phyloP scores from a whole-genome alignment of 2,797 vertebrate genomes.

The Heterohyrax brucei region DNA sequence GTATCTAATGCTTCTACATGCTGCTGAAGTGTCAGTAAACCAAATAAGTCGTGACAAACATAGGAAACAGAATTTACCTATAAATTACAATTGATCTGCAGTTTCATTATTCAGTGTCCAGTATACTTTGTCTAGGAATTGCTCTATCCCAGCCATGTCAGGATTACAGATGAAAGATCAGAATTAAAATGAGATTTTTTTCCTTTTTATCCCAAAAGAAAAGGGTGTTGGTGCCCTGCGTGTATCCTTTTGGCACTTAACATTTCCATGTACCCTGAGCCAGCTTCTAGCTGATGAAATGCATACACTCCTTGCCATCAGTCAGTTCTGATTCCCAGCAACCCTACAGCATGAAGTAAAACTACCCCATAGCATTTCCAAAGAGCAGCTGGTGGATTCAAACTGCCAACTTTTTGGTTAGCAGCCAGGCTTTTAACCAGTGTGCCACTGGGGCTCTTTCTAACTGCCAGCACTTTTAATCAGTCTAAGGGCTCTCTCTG shows the following conservation, averaged over 20 bases:
- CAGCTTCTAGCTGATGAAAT: no score
- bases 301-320: no score
- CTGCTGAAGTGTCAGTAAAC: constrained; percentile 21
- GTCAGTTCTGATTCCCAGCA: no score
- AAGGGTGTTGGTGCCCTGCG: background rate
- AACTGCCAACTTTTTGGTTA: no score
- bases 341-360: no score
- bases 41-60: constrained; percentile 20
- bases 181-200: background rate
- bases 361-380: no score
- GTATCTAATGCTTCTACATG: background rate
- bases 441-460: no score
- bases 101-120: background rate
- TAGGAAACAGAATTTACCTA: background rate
- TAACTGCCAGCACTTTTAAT: background rate
- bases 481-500: background rate
- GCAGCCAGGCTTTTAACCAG: no score
- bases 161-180: background rate
- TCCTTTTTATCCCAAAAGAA: constrained; percentile 7
- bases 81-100: background rate
- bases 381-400: no score
- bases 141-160: background rate
- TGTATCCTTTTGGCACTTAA: background rate
- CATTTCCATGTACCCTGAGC: background rate
- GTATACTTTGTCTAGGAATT: constrained; percentile 23